These are phyloP conservation scores for Prostheceraeus crozeri DNA, from an alignment of 2,888 invertebrate genomes.

Conservation along the genomic window DNA sequence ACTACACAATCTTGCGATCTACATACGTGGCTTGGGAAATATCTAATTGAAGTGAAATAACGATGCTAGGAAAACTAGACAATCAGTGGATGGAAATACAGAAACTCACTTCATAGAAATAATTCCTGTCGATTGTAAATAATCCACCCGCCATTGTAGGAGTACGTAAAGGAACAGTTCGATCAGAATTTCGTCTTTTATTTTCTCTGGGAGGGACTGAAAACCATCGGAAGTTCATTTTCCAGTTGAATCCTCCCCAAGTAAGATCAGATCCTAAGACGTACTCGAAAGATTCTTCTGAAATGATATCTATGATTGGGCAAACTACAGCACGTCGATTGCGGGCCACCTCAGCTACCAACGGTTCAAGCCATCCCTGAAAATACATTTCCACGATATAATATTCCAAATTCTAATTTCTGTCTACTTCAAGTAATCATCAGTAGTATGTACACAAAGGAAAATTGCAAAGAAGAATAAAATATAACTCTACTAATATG, in stretches of 20 bases:
- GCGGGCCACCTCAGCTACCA: conserved; percentile 75
- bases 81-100: no score
- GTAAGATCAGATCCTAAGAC: conserved; percentile 33
- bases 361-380: conserved; percentile 69
- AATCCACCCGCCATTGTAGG: conserved; percentile 99
- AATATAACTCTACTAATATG: no score
- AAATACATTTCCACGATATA: no score
- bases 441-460: no score
- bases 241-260: conserved; percentile 38
- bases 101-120: conserved; percentile 77
- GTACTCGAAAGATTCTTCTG: conserved; percentile 64
- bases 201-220: conserved; percentile 25
- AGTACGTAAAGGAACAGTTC: conserved; percentile 59
- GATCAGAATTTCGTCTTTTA: conserved; percentile 35
- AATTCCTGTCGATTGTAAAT: conserved; percentile 81
- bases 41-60: no score
- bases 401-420: no score
- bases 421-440: no score
- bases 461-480: no score
- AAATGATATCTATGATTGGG: conserved; percentile 89
- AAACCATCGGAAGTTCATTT: conserved; percentile 34
- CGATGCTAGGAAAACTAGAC: no score
- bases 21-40: no score
- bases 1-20: no score
- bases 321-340: conserved; percentile 72